Base-by-base conservation (phyloP, 2,888 invertebrate genomes). In the Malthinus seriepunctatus region DNA sequence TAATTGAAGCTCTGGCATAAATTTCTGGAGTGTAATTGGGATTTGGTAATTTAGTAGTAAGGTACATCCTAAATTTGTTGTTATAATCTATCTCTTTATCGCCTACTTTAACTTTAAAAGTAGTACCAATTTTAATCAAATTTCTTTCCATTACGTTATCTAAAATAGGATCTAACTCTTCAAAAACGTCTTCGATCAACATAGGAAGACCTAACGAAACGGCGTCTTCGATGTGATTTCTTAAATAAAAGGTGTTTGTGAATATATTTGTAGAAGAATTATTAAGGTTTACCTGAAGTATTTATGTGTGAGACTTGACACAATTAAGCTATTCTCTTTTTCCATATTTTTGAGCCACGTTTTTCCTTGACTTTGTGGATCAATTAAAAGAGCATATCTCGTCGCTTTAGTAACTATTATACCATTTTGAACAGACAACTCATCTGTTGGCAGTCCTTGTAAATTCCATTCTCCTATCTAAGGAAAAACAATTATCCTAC, bases 321-420 rank as follows among this genome's bases (percentile, higher is more conserved):
- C 83, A 59, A 87, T 85, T 14, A 94, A 79, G 31, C 87, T 81
- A 71, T 88, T 89, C 32, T 82, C 80, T 67, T 83, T 86, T 73
- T 95, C 95, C 79, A 89, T 91, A 68, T 89, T 89, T 73, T 89
- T 91, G 52, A 95, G 90, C 95, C 95, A 95, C 11, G 83, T 80
- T 75, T 94, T 95, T 37, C 94, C 95, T 76, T 95, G 95, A n/a
- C 89, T 89, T 75, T 95, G 95, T 0, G 95, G 95, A 79, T 95
- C 95, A 56, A 95, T 94, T 1, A 95, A 82, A 31, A 95, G 78
- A 0, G 95, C 94, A 78, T 86, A 95, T 12, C 94, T 82, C 0
- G 88, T 73, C 0, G 93, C 93, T 71, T 90, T 91, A 0, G 93
- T 94, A 0, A 93, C 93, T 66, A 95, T 93, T 47, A 95, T 91